A percentile compares a stretch with the other conserved stretches of the same genome.
Conservation (phyloP, 2,797 vertebrate genomes). For the Molossus alvarezi region DNA sequence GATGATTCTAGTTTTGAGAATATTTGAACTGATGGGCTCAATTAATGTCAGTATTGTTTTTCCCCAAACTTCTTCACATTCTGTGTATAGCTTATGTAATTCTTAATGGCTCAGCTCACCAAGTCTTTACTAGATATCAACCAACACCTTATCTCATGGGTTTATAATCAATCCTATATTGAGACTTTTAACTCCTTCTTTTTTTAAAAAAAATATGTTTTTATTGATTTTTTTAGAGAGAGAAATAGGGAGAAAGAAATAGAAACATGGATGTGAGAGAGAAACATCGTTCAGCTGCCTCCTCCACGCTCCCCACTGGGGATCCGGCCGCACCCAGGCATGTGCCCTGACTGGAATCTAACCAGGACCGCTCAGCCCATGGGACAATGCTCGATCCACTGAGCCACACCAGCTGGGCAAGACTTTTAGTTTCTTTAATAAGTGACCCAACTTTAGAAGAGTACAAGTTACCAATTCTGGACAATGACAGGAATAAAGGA, state of each 20-base stretch:
- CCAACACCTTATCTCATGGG: background rate
- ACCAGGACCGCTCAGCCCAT: no score
- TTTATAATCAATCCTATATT: background rate
- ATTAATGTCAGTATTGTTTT: constrained; percentile 46
- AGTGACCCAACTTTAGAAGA: constrained; percentile 1
- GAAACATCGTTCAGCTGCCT: no score
- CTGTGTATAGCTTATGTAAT: background rate
- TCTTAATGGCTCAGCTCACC: background rate
- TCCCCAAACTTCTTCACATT: background rate
- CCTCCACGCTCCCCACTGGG: no score
- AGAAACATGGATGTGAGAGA: no score
- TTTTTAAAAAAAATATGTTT: no score
- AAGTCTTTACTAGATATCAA: background rate
- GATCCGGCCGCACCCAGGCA: no score
- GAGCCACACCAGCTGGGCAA: background rate
- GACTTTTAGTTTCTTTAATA: constrained; percentile 31
- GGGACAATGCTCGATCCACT: no score
- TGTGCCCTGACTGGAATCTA: no score
- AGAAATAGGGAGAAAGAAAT: no score
- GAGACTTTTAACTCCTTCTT: background rate
- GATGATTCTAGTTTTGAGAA: background rate
- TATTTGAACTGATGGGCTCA: background rate
- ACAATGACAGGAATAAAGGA: background rate
- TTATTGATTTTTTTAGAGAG: no score
- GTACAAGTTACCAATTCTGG: background rate